phyloP scores from a whole-genome alignment of 2,888 invertebrate genomes.

The Cheilosia vulpina region DNA sequence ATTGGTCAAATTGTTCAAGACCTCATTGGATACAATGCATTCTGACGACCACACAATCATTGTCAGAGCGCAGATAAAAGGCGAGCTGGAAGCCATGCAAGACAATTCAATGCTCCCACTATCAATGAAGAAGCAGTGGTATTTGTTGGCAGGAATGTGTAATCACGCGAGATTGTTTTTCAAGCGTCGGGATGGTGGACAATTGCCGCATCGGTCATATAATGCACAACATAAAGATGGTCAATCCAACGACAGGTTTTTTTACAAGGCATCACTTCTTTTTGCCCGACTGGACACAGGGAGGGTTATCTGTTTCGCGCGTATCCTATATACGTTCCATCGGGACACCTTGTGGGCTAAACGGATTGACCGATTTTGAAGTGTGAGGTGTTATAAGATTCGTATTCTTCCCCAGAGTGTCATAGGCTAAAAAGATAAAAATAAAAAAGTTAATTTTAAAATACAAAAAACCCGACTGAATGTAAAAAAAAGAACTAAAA shows the following conservation, averaged over 20 bases:
- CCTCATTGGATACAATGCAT: slow-evolving; percentile 38
- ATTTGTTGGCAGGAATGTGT: background rate
- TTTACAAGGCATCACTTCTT: slow-evolving; percentile 44
- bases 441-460: no score
- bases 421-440: no score
- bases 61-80: slow-evolving; percentile 59
- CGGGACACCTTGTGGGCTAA: no score
- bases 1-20: slow-evolving; percentile 53
- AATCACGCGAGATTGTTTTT: slow-evolving; percentile 2
- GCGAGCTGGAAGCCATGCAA: slow-evolving; percentile 28
- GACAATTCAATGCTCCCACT: slow-evolving; percentile 15
- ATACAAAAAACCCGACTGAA: no score
- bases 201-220: slow-evolving; percentile 58
- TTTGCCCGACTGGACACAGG: no score
- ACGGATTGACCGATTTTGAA: no score
- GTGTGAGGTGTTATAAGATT: no score
- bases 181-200: slow-evolving; percentile 36
- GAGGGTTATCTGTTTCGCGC: no score
- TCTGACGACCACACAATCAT: slow-evolving; percentile 38
- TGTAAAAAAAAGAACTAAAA: no score
- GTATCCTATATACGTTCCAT: no score
- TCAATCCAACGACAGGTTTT: slow-evolving; percentile 46
- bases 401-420: no score
- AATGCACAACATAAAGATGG: slow-evolving; percentile 54
- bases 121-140: slow-evolving; percentile 22